Percentiles rank a stretch among this genome's conserved stretches.
Evolutionary conservation across 2,797 vertebrate species (phyloP).

Genomic region (Geotrypetes seraphini): DNA sequence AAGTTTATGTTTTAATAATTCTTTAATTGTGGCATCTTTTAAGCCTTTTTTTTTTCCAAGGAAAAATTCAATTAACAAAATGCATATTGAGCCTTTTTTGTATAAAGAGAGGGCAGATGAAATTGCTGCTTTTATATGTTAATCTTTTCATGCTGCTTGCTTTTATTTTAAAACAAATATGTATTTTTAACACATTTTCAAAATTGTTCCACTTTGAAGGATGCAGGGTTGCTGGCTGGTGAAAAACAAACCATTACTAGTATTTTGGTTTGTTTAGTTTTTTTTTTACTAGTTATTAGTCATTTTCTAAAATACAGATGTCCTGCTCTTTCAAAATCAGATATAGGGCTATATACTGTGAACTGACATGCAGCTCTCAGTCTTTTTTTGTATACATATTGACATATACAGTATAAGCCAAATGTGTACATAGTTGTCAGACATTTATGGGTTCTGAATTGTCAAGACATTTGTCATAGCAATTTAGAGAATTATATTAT

Average conservation of each 20-base stretch:
- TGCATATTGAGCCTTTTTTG: slow-evolving; percentile 44
- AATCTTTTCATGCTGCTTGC: slow-evolving; percentile 19
- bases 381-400: slow-evolving; percentile 16
- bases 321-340: slow-evolving; percentile 13
- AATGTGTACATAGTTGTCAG: slow-evolving; percentile 17
- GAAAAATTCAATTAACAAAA: slow-evolving; percentile 22
- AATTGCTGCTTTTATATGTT: slow-evolving; percentile 12
- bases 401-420: slow-evolving; percentile 28
- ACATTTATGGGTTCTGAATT: too few relatives aligned
- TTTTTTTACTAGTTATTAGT: slow-evolving; percentile 2
- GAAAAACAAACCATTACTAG: slow-evolving; percentile 10
- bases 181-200: too few relatives aligned
- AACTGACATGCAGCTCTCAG: slow-evolving; percentile 25
- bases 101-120: slow-evolving; percentile 9
- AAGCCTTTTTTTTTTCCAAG: slow-evolving; percentile 3
- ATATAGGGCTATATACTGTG: slow-evolving; percentile 20
- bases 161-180: too few relatives aligned
- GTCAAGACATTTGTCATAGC: too few relatives aligned
- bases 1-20: slow-evolving; percentile 21
- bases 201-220: slow-evolving; percentile 7
- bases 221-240: slow-evolving; percentile 1
- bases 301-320: slow-evolving; percentile 3
- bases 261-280: slow-evolving; percentile 3
- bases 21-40: slow-evolving; percentile 12
- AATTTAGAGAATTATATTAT: too few relatives aligned